These are phyloP conservation scores for Anguilla marmorata DNA, from an alignment of 2,797 vertebrate genomes.

Conservation along the genomic window DNA sequence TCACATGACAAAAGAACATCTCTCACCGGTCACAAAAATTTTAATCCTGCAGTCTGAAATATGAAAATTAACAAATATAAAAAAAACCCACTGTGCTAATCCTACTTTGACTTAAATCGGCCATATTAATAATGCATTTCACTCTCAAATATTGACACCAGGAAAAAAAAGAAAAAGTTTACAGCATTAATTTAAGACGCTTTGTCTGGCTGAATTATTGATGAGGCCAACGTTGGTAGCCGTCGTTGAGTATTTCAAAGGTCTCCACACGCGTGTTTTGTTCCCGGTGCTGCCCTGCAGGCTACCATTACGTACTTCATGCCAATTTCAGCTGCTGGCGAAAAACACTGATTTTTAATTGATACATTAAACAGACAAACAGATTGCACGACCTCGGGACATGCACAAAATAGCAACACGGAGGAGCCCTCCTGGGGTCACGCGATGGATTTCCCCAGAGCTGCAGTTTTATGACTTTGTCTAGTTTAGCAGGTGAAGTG, in stretches of 20 bases:
- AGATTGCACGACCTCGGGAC: conserved; percentile 72
- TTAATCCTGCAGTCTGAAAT: background rate
- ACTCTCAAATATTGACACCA: conserved; percentile 47
- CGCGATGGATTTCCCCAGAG: conserved; percentile 30
- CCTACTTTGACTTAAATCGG: background rate
- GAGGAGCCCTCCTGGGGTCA: conserved; percentile 51
- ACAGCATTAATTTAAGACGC: conserved; percentile 41
- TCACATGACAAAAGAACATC: background rate
- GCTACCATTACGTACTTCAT: conserved; percentile 25
- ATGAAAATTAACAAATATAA: background rate
- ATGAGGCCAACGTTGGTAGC: conserved; percentile 40
- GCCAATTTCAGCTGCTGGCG: conserved; percentile 46
- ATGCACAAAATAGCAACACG: conserved; percentile 60
- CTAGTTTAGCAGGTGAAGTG: conserved; percentile 43
- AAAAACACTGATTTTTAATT: conserved; percentile 72
- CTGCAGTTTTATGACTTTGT: conserved; percentile 42
- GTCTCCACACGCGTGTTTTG: conserved; percentile 46
- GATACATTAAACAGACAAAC: conserved; percentile 74
- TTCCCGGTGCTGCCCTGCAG: conserved; percentile 38
- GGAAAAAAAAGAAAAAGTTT: conserved; percentile 41
- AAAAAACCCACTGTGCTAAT: background rate
- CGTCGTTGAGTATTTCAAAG: conserved; percentile 30
- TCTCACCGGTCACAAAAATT: background rate
- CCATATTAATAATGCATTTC: conserved; percentile 41
- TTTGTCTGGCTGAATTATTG: conserved; percentile 55